Percentiles rank a stretch among this genome's conserved stretches.
Evolutionary conservation across 2,113 vertebrate species (phyloP).

Genomic region (Nestor notabilis): DNA sequence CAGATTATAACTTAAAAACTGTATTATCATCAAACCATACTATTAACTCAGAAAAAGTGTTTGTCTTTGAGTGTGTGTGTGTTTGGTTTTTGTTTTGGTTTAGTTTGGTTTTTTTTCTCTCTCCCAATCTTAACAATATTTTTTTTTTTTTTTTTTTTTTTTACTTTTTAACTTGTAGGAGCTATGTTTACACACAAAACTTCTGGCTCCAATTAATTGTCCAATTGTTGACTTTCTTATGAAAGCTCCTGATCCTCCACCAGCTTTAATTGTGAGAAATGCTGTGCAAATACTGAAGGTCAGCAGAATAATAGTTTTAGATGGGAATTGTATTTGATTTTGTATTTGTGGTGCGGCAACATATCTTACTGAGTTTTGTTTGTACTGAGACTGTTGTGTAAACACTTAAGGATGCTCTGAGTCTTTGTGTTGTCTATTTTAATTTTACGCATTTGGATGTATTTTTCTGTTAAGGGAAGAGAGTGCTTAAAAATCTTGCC

Average conservation of each 20-base stretch:
- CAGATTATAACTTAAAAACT: background rate
- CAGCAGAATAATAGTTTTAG: background rate
- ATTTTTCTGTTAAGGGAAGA: background rate
- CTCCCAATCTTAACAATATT: background rate
- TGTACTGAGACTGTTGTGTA: background rate
- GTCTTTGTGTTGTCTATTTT: background rate
- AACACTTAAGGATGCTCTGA: background rate
- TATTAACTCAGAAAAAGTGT: background rate
- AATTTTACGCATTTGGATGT: background rate
- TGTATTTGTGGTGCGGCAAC: background rate
- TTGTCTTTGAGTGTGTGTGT: background rate
- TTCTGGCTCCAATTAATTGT: slow-evolving; percentile 86
- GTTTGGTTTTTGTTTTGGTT: background rate
- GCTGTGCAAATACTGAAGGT: slow-evolving; percentile 96
- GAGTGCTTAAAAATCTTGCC: rapidly evolving
- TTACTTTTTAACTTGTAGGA: slow-evolving; percentile 73
- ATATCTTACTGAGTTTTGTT: background rate
- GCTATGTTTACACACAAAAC: slow-evolving; percentile 93
- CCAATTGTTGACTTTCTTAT: slow-evolving; percentile 89
- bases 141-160: background rate
- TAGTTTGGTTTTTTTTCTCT: background rate
- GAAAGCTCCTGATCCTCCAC: slow-evolving; percentile 93
- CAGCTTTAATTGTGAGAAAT: slow-evolving; percentile 84
- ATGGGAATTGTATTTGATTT: background rate
- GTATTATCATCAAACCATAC: background rate